Percentiles rank a stretch among this genome's conserved stretches.
Evolutionary conservation across 2,113 vertebrate genomes (phyloP).

Genomic region (Brachyistius frenatus): DNA sequence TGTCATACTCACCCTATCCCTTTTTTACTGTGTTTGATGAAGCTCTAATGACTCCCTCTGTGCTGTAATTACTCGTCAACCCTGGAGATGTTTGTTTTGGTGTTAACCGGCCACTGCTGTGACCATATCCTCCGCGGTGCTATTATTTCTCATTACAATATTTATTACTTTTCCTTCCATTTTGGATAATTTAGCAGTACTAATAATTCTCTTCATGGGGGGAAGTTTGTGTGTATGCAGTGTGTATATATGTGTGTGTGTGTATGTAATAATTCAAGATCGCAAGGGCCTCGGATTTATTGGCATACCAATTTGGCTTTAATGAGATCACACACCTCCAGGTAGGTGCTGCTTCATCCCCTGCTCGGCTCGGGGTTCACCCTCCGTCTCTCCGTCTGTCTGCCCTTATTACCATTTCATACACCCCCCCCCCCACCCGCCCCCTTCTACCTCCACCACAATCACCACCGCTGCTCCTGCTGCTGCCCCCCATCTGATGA

Average conservation of each 20-base stretch:
- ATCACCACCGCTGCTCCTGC: slow-evolving; percentile 51
- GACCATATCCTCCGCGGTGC: slow-evolving; percentile 71
- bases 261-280: slow-evolving; percentile 90
- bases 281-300: slow-evolving; percentile 90
- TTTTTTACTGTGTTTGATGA: slow-evolving; percentile 58
- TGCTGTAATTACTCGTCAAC: slow-evolving; percentile 75
- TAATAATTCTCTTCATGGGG: slow-evolving; percentile 85
- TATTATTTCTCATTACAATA: slow-evolving; percentile 82
- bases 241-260: slow-evolving; percentile 39
- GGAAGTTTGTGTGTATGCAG: slow-evolving; percentile 55
- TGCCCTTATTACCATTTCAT: slow-evolving; percentile 99
- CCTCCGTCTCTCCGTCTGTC: slow-evolving; percentile 79
- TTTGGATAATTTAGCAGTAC: slow-evolving; percentile 92
- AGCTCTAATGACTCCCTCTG: slow-evolving; percentile 70
- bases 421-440: slow-evolving; percentile 58
- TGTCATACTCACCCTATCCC: slow-evolving; percentile 43
- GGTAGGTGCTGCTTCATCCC: slow-evolving; percentile 84
- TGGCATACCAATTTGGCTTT: slow-evolving; percentile 95
- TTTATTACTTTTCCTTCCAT: slow-evolving; percentile 91
- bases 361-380: slow-evolving; percentile 63
- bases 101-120: slow-evolving; percentile 75
- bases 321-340: slow-evolving; percentile 98
- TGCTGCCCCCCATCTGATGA: slow-evolving; percentile 90
- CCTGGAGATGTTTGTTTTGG: slow-evolving; percentile 80
- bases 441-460: slow-evolving; percentile 77